phyloP scores from a whole-genome alignment of 2,113 vertebrate genomes.

The Lampris megalopsis region DNA sequence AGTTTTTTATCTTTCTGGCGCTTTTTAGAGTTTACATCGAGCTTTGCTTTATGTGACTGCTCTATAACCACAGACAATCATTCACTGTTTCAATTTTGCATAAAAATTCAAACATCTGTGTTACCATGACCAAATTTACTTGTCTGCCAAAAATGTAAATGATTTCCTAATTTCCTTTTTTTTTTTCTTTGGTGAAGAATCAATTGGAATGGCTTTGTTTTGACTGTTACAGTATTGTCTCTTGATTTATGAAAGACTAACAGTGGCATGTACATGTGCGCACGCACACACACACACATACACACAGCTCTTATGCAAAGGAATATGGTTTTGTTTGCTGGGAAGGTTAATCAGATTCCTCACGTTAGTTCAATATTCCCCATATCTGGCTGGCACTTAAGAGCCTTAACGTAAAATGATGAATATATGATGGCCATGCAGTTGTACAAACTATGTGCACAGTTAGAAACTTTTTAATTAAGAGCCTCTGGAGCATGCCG shows the following conservation, averaged over 20 bases:
- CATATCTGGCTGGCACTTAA: slow-evolving; percentile 49
- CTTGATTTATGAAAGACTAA: background rate
- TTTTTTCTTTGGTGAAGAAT: slow-evolving; percentile 4
- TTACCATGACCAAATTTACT: slow-evolving; percentile 61
- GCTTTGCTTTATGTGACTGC: slow-evolving; percentile 52
- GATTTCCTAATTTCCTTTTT: slow-evolving; percentile 3
- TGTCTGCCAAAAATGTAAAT: slow-evolving; percentile 39
- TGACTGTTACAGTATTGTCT: slow-evolving; percentile 23
- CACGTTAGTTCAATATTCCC: slow-evolving; percentile 15
- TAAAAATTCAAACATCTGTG: slow-evolving; percentile 21
- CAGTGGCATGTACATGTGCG: background rate
- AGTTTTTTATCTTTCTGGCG: slow-evolving; percentile 23
- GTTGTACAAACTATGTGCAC: slow-evolving; percentile 31
- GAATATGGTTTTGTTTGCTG: slow-evolving; percentile 9
- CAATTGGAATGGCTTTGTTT: background rate
- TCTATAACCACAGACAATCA: slow-evolving; percentile 73
- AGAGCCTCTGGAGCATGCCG: slow-evolving; percentile 24
- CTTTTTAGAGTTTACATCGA: slow-evolving; percentile 40
- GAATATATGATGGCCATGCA: slow-evolving; percentile 12
- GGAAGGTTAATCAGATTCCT: slow-evolving; percentile 20
- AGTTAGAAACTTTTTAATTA: slow-evolving; percentile 12
- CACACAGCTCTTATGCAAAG: slow-evolving; percentile 6
- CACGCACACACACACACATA: background rate
- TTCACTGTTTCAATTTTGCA: slow-evolving; percentile 46
- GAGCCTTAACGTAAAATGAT: slow-evolving; percentile 10